Conservation (phyloP, 2,888 invertebrate genomes). For the Enoplolaimus lenunculus region DNA sequence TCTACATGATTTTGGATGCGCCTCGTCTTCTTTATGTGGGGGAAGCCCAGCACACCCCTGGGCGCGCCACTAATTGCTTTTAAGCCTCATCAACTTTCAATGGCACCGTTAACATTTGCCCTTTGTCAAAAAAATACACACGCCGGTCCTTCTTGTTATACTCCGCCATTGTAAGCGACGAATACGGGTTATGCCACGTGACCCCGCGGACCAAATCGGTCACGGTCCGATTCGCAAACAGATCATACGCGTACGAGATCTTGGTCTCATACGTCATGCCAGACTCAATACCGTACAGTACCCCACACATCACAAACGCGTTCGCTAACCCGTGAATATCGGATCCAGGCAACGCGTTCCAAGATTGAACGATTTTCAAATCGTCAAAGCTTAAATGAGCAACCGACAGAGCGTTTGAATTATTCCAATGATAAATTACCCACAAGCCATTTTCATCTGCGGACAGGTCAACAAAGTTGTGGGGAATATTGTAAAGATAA, state of each 20-base stretch:
- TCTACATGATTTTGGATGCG: too few relatives aligned
- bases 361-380: slow-evolving; percentile 58
- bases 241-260: slow-evolving; percentile 70
- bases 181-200: slow-evolving; percentile 71
- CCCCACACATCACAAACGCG: slow-evolving; percentile 92
- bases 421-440: slow-evolving; percentile 69
- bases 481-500: slow-evolving; percentile 28
- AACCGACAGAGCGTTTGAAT: slow-evolving; percentile 62
- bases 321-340: slow-evolving; percentile 58
- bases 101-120: slow-evolving; percentile 56
- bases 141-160: slow-evolving; percentile 50
- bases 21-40: too few relatives aligned
- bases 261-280: slow-evolving; percentile 62
- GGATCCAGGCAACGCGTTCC: slow-evolving; percentile 54
- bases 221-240: slow-evolving; percentile 63
- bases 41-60: too few relatives aligned
- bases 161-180: slow-evolving; percentile 65
- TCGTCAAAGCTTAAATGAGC: slow-evolving; percentile 56
- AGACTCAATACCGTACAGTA: slow-evolving; percentile 77
- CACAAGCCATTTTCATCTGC: slow-evolving; percentile 89
- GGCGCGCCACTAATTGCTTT: too few relatives aligned
- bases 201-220: slow-evolving; percentile 29
- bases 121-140: slow-evolving; percentile 83
- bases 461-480: slow-evolving; percentile 67
- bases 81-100: slow-evolving; percentile 1